phyloP scores from a whole-genome alignment of 1,140 invertebrate species.

The Asbolus verrucosus region DNA sequence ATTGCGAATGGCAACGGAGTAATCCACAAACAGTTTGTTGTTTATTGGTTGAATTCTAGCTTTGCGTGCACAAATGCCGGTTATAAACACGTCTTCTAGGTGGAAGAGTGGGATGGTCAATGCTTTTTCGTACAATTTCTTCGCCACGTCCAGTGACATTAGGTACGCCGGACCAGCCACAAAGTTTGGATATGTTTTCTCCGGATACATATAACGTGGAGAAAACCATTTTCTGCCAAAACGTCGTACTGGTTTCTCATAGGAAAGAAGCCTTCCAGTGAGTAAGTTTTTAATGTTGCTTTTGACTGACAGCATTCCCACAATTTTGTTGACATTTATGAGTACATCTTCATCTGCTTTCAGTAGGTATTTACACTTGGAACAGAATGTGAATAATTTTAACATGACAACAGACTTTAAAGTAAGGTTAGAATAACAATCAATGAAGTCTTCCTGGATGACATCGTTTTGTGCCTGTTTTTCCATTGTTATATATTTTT shows the following conservation, averaged over 20 bases:
- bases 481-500: neutral
- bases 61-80: neutral
- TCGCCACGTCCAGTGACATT: neutral
- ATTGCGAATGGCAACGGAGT: neutral
- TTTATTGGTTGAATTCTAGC: neutral
- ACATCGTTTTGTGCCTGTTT: neutral
- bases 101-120: neutral
- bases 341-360: conserved; percentile 89
- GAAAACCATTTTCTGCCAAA: conserved; percentile 2
- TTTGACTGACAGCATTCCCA: conserved; percentile 44
- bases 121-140: neutral
- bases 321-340: conserved; percentile 73
- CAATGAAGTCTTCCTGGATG: conserved; percentile 75
- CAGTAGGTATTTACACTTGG: conserved; percentile 71
- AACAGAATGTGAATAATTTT: conserved; percentile 77
- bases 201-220: neutral
- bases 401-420: conserved; percentile 88
- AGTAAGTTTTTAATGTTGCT: too few species aligned
- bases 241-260: neutral
- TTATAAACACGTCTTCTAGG: conserved; percentile 10
- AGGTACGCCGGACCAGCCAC: neutral
- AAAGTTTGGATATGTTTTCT: neutral
- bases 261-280: neutral
- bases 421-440: conserved; percentile 92
- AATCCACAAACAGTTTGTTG: neutral